Base-by-base conservation (phyloP, 2,888 invertebrate genomes). In the Zhuqinia jingwanae region DNA sequence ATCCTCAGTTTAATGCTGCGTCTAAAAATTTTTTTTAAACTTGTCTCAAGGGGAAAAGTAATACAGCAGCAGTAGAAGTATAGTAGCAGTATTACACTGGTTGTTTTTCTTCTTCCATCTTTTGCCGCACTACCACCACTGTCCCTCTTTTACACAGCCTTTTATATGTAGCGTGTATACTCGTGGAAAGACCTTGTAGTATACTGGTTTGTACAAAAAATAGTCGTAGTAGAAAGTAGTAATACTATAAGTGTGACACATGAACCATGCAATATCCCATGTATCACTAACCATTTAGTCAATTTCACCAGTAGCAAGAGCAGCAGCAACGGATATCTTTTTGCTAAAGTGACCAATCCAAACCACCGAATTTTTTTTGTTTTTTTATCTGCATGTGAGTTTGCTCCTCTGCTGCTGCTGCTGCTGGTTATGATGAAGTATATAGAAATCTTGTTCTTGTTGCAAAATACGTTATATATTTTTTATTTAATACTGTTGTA, bases 81-180 rank as follows among this genome's bases (percentile, higher is more conserved):
- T 60, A 70, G 45, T 8, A 45, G 50, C 27, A 70, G 22, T 47
- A 17, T 25, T 10, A 5, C 36, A 42, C 45, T 70, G 47, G 47
- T 45, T 70, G 15, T 47, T 70, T 27, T 70, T 50, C n/a, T 60
- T n/a, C 60, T 15, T 36, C 11, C n/a, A 2, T 1, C 2, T 73
- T 50, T 50, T 73, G 73, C 73, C 73, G 73, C 73, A 73, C 50
- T 73, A 73, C 73, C 47, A 10, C n/a, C 15, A 45, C 47, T 70
- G 5, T n/a, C n/a, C n/a, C 36, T 5, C 53, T 53, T 53, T 3
- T 53, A 15, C 17, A 53, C 11, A 17, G 13, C 17, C 2, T 53
- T 15, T n/a, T 13, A 8, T 3, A 53, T 53, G 13, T 17, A 53
- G n/a, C 11, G 2, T 17, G 2, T n/a, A n/a, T n/a, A 8, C 13